These are phyloP conservation scores for Eriosoma lanigerum DNA, from an alignment of 1,140 invertebrate genomes.

Conservation along the genomic window DNA sequence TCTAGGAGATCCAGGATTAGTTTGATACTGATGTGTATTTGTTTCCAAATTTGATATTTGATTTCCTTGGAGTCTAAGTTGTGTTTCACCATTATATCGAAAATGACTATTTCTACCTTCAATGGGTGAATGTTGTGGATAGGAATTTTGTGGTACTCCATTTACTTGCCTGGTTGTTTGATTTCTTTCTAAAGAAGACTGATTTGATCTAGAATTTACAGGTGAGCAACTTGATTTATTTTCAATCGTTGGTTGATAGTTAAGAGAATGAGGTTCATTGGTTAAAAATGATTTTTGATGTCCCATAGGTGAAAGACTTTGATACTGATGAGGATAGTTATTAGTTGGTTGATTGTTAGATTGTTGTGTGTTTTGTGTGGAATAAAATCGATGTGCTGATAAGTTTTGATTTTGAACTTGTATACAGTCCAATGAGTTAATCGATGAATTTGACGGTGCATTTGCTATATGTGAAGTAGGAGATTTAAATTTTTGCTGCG, in stretches of 20 bases:
- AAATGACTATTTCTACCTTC: slow-evolving; percentile 36
- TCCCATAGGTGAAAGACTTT: slow-evolving; percentile 21
- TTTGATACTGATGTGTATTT: slow-evolving; percentile 19
- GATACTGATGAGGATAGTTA: slow-evolving; percentile 26
- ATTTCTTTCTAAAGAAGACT: slow-evolving; percentile 40
- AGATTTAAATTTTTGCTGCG: slow-evolving; percentile 32
- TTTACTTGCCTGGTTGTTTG: slow-evolving; percentile 7
- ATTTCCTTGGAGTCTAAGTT: neutral
- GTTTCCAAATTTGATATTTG: slow-evolving; percentile 1
- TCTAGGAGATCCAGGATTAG: neutral
- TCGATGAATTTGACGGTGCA: slow-evolving; percentile 1
- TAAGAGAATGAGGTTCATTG: slow-evolving; percentile 23
- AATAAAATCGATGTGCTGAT: slow-evolving; percentile 17
- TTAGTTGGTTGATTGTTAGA: neutral
- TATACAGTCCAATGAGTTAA: neutral
- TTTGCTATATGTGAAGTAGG: neutral
- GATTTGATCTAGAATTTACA: slow-evolving; percentile 34
- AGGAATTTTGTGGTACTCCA: neutral
- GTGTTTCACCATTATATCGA: slow-evolving; percentile 20
- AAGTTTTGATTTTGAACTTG: neutral
- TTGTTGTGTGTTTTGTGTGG: neutral
- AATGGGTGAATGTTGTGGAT: slow-evolving; percentile 29
- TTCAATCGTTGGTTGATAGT: slow-evolving; percentile 22
- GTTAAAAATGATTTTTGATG: slow-evolving; percentile 23
- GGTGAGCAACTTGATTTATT: neutral